Base-by-base conservation (phyloP, 2,797 vertebrate genomes). In the Uromys caudimaculatus region DNA sequence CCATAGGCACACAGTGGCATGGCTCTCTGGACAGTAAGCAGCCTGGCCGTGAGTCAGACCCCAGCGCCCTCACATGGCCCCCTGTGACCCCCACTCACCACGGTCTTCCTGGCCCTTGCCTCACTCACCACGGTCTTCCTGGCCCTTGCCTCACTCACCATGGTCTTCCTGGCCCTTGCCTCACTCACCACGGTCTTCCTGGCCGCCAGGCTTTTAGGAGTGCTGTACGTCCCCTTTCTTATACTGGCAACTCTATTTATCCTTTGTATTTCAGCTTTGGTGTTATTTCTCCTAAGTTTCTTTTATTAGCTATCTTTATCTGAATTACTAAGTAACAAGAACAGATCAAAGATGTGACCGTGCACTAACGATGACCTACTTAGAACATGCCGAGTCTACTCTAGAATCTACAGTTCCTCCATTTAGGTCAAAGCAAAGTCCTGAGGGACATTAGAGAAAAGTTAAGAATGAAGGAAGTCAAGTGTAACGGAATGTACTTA, bases 401-500 rank as follows among this genome's bases (percentile, higher is more conserved):
- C 52, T 91, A 90, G 47, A 93, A 23, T 69, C 52, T 71, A 83
- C 47, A 29, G 77, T 95, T 93, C 60, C 93, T 95, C 11, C 35
- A 92, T 82, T 85, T 79, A 96, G 56, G 67, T 95, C 86, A 88
- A 95, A 91, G 94, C 73, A 71, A 16, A 91, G 60, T 90, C 52
- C 91, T 78, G 27, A 94, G 47, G 95, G 27, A 93, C 44, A 71
- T n/a, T 35, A 54, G 44, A 58, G 19, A 71, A 69, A 71, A 79
- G 44, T 78, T 79, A 79, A 67, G 75, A 90, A 89, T 62, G 56
- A 79, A 90, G 47, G 35, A 41, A 81, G n/a, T 38, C 47, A 67
- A 64, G 64, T 58, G n/a, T 58, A 41, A 38, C 69, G 38, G 38
- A 52, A 91, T 67, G 64, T 35, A 23, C 47, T 62, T 38, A 56